Conservation (phyloP, 2,797 vertebrate genomes). For the Eutrigla gurnardus region DNA sequence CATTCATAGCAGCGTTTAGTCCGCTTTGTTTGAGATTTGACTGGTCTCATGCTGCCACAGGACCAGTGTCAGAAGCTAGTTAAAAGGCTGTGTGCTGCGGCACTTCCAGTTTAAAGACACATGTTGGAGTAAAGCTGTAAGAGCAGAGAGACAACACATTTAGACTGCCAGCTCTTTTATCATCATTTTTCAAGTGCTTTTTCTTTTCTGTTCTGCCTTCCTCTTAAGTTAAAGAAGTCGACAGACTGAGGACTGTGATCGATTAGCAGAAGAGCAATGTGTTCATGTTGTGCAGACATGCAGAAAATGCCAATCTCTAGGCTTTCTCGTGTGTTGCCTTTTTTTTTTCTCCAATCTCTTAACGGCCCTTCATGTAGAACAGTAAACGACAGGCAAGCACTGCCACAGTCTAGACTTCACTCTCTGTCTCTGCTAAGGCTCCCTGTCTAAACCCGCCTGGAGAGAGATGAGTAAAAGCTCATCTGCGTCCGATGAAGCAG, state of each 20-base stretch:
- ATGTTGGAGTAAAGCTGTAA: constrained; percentile 56
- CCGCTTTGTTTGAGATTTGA: constrained; percentile 63
- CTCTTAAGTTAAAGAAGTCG: constrained; percentile 48
- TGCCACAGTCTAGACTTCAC: constrained; percentile 55
- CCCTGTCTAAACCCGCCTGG: constrained; percentile 34
- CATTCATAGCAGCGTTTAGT: constrained; percentile 39
- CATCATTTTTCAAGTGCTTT: constrained; percentile 47
- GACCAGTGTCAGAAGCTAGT: constrained; percentile 45
- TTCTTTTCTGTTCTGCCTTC: constrained; percentile 41
- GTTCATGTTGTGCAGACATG: constrained; percentile 46
- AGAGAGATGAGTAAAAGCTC: constrained; percentile 55
- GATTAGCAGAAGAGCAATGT: constrained; percentile 45
- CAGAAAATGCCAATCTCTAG: constrained; percentile 51
- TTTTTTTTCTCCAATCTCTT: constrained; percentile 40
- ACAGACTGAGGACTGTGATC: constrained; percentile 50
- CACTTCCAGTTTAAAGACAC: constrained; percentile 56
- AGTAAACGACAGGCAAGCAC: constrained; percentile 28
- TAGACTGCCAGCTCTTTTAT: constrained; percentile 56
- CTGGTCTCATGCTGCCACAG: constrained; percentile 46
- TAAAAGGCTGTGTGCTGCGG: constrained; percentile 50
- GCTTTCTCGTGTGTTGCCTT: constrained; percentile 41
- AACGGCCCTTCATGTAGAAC: constrained; percentile 54
- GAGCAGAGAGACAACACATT: constrained; percentile 44
- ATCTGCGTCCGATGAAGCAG: constrained; percentile 58
- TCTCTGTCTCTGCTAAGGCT: constrained; percentile 36